Evolutionary conservation across 2,113 vertebrate genomes (phyloP), one percentile per base, ranked within the genome.

Genomic region (Alligator mississippiensis): DNA sequence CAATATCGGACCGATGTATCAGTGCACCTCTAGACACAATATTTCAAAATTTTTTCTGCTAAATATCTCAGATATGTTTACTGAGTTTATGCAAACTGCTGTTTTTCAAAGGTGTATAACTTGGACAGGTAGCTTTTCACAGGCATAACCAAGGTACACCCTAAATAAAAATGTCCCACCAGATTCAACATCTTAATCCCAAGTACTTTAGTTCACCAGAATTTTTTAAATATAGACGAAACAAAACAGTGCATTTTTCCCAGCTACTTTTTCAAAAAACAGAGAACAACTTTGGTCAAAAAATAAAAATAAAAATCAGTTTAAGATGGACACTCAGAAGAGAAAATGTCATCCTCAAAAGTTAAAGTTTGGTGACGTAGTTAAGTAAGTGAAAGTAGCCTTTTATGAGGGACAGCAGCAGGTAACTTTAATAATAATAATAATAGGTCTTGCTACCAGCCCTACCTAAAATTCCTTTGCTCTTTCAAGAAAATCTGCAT

Each of bases 391-490:
- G 79, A 93, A 93, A 93, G 15, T 21, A 91, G 76, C 38, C 75
- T 6, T 78, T 89, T 80, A 93, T 77, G 90, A 95, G 1, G 87
- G 80, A 74, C 61, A 94, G 90, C 90, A 95, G 13, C 90, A 92
- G 84, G 94, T 87, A 97, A 93, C 87, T 84, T 34, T 34, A 34
- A 34, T 34, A 34, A 34, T 34, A 34, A 34, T 93, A 94, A 97
- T 96, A 87, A 93, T 54, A 96, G 96, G 94, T 79, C 75, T 86
- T 85, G 95, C 64, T 94, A 90, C 93, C 87, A 95, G 95, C 94
- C 96, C 94, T 89, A 93, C 95, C 96, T 64, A 87, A 95, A 87
- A 87, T 93, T 92, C 93, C 94, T 93, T 96, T 95, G 95, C 94
- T 66, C 90, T 93, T 96, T 85, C 22, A 59, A 90, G 86, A 96